These are phyloP conservation scores for Emmelina monodactyla DNA, from an alignment of 2,888 invertebrate species.

Conservation along the genomic window DNA sequence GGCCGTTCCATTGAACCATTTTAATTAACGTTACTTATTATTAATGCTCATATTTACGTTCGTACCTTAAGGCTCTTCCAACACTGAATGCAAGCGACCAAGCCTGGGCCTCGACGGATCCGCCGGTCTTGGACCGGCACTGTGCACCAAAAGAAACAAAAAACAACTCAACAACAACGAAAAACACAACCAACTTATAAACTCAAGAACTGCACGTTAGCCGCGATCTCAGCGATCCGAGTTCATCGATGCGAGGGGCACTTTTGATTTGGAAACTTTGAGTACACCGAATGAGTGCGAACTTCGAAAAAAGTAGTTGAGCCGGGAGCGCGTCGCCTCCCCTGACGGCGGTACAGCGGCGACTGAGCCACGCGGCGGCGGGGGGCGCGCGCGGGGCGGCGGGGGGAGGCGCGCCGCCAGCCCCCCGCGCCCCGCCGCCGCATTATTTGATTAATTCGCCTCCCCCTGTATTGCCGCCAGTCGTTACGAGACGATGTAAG, in stretches of 20 bases:
- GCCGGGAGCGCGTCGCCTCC: constrained; percentile 56
- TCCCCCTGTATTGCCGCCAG: constrained; percentile 63
- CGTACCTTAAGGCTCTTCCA: constrained; percentile 63
- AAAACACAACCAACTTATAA: constrained; percentile 58
- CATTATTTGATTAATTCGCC: constrained; percentile 68
- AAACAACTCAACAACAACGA: constrained; percentile 64
- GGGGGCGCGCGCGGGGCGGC: constrained; percentile 30
- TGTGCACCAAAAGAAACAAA: constrained; percentile 58
- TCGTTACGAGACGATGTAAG: constrained; percentile 59
- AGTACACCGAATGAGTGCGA: constrained; percentile 48
- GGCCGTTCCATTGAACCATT: background rate
- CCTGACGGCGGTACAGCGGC: constrained; percentile 52
- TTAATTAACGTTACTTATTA: background rate
- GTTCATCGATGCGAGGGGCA: constrained; percentile 43
- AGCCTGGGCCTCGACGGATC: constrained; percentile 50
- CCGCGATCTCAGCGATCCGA: constrained; percentile 40
- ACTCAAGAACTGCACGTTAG: constrained; percentile 50
- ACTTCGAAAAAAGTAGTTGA: constrained; percentile 63
- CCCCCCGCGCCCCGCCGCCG: constrained; percentile 39
- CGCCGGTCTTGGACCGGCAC: constrained; percentile 57
- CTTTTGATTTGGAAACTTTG: constrained; percentile 54
- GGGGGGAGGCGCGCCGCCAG: constrained; percentile 24
- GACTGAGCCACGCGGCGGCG: constrained; percentile 61
- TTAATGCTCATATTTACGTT: too few species aligned
- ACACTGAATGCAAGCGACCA: constrained; percentile 50